Base-by-base conservation (phyloP, 2,888 invertebrate species). In the Linnaemya vulpina region DNA sequence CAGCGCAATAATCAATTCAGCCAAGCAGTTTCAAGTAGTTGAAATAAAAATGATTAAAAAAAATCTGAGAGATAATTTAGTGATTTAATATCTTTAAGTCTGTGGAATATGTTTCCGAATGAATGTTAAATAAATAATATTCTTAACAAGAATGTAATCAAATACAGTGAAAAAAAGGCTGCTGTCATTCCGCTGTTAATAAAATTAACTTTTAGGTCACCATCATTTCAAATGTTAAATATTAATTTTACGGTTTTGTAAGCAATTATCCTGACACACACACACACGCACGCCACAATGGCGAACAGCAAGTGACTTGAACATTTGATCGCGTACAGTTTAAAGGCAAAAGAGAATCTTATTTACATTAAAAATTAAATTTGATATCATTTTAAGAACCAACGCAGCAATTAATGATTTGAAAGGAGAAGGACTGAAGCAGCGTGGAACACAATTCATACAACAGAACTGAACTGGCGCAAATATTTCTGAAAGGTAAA, bases 311-410 rank as follows among this genome's bases (percentile, higher is more conserved):
- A 22, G 46, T 49, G 40, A 25, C 65, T 40, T 55, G n/a, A 63
- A 76, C 49, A 46, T 20, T 63, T 82, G 62, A 58, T 70, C 53
- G 55, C 20, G 38, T 55, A 76, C 62, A 22, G 22, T 38, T 46
- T n/a, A 22, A 20, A 53, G n/a, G 55, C 43, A 53, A 35, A 53
- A 46, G 35, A 62, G 46, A 75, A 75, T 81, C 68, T 35, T 53
- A 35, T 81, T 80, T 80, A 30, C 30, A 82, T 63, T 30, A 80
- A 60, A 60, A 67, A 67, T 74, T 71, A 63, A 70, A 25, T 75
- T 67, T 20, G 43, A 67, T 62, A 74, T 62, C 75, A 46, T 38
- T 76, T 74, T 74, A 70, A 82, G 49, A 49, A 40, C 38, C 58
- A 38, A 65, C 49, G 38, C 49, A 58, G 43, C 51, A 43, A 53